Conservation (phyloP, 1,140 invertebrate genomes). For the Nephotettix cincticeps region DNA sequence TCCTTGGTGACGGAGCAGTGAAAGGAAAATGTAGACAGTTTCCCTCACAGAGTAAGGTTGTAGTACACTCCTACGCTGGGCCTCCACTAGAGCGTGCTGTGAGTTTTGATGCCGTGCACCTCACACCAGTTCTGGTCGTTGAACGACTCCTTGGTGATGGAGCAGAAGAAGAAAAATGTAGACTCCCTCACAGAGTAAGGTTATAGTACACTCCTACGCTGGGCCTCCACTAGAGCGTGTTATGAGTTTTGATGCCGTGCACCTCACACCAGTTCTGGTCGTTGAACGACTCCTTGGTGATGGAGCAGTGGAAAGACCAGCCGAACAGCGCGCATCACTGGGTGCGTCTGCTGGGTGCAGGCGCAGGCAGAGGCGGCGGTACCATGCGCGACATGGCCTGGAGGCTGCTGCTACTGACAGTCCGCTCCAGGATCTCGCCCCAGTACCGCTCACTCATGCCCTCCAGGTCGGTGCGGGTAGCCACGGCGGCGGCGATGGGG, state of each 20-base stretch:
- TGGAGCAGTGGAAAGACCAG: slow-evolving; percentile 16
- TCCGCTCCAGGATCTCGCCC: slow-evolving; percentile 71
- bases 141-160: neutral
- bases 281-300: slow-evolving; percentile 18
- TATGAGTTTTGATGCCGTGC: neutral
- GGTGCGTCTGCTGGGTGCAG: neutral
- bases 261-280: slow-evolving; percentile 22
- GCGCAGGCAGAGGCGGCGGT: neutral
- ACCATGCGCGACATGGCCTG: slow-evolving; percentile 56
- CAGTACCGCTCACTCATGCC: slow-evolving; percentile 73
- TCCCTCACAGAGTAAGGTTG: no score
- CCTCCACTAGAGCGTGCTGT: neutral
- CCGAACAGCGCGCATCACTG: slow-evolving; percentile 20
- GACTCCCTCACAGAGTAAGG: no score
- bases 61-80: no score
- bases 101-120: neutral
- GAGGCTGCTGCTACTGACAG: slow-evolving; percentile 65
- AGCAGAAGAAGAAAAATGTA: no score
- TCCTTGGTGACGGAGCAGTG: neutral
- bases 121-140: neutral
- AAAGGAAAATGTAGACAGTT: no score
- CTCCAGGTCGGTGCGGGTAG: slow-evolving; percentile 57
- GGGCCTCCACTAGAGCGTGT: neutral
- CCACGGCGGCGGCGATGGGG: neutral
- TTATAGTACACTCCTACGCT: no score